Conservation (phyloP, 2,797 vertebrate genomes). For the Crypturellus tataupa region DNA sequence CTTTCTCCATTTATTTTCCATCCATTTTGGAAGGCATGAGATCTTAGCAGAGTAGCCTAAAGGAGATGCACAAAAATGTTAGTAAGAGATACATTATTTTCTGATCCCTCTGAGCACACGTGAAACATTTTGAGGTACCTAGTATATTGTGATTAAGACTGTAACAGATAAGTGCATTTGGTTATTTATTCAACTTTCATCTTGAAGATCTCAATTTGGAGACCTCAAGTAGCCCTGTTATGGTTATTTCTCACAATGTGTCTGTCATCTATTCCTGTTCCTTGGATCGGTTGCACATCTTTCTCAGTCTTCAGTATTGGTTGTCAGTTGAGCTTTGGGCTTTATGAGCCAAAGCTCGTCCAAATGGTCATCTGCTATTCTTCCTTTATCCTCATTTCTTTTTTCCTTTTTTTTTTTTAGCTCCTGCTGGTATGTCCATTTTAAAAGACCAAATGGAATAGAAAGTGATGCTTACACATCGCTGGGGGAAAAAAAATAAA, state of each 20-base stretch:
- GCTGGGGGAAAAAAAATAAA: not conserved
- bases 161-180: not conserved
- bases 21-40: slow-evolving; percentile 22
- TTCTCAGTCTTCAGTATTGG: not conserved
- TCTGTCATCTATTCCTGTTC: not conserved
- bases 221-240: not conserved
- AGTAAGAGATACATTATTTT: slow-evolving; percentile 24
- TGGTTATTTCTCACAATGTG: fast-evolving
- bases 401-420: too few relatives aligned
- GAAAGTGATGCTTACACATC: not conserved
- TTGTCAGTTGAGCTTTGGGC: not conserved
- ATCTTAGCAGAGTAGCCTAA: not conserved
- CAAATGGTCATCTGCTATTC: not conserved
- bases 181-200: not conserved
- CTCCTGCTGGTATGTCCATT: not conserved
- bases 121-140: not conserved
- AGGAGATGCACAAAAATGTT: not conserved
- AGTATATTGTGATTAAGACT: not conserved
- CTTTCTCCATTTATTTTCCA: not conserved
- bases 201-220: not conserved
- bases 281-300: fast-evolving
- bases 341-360: not conserved
- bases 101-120: not conserved
- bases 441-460: not conserved
- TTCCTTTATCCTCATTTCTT: not conserved